Evolutionary conservation across 2,797 vertebrate genomes (phyloP), one percentile per base, ranked within the genome.

Genomic region (Tokudaia muenninki): DNA sequence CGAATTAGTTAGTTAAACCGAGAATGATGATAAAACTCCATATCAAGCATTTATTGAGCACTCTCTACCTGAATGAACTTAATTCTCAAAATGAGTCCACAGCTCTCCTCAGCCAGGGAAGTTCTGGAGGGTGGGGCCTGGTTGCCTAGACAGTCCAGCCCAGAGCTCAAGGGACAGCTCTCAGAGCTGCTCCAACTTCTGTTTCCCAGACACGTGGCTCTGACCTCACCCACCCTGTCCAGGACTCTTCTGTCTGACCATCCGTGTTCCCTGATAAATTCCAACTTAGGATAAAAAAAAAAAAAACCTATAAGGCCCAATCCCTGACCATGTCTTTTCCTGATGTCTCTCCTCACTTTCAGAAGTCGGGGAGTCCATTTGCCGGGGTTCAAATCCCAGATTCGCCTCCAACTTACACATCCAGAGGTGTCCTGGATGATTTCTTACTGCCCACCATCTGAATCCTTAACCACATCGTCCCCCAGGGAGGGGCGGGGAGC

Each of bases 51-150:
- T 92, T 89, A 87, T 12, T 84, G 79, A 87, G 52, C 41, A 59
- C n/a, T 72, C 44, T 74, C 59, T 74, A 13, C 16, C 3, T 2
- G 26, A 55, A 67, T 61, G 47, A 77, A 83, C 24, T 65, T 80
- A 74, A 91, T 96, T 94, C 44, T 88, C 82, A 61, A 90, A 74
- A n/a, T 22, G 82, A 79, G 29, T 80, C 57, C 22, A 50, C 61
- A 22, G 8, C 37, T 94, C 22, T 31, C 4, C 17, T 57, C 72
- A 90, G 41, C 61, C 70, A 50, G 79, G 92, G 65, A 92, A 96
- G 78, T 96, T 90, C 65, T 63, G 59, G 75, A 94, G 81, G 92
- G 94, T 91, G 92, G 74, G 52, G 44, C 70, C 50, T 17, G 74
- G 82, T 12, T 57, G 75, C 89, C 14, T 47, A 61, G 86, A 50